These are phyloP conservation scores for Ochotona princeps DNA, from an alignment of 2,113 vertebrate species.

Conservation along the genomic window DNA sequence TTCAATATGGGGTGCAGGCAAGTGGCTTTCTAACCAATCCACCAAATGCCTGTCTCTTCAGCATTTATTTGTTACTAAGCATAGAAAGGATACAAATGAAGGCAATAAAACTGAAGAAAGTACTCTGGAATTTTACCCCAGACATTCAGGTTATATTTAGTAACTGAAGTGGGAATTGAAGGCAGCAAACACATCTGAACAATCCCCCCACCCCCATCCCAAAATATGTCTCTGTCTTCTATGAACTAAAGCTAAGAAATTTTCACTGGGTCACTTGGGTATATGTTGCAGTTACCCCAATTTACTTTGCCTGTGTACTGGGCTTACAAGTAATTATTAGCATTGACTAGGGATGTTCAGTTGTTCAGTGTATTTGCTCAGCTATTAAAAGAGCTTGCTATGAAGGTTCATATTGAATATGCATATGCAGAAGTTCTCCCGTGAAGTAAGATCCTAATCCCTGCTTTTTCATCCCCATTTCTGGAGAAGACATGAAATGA, in stretches of 20 bases:
- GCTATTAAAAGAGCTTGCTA: background rate
- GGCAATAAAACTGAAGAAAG: background rate
- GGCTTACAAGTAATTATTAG: background rate
- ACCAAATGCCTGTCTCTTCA: no score
- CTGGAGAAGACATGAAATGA: background rate
- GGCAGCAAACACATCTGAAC: background rate
- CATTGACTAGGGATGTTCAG: background rate
- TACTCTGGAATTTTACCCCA: background rate
- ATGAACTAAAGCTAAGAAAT: background rate
- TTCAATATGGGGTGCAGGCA: no score
- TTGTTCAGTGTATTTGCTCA: background rate
- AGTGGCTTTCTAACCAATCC: no score
- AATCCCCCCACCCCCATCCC: accelerated
- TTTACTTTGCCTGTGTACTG: background rate
- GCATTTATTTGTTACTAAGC: background rate
- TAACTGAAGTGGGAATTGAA: background rate
- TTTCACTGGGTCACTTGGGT: background rate
- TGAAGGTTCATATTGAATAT: background rate
- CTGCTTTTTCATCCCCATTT: background rate
- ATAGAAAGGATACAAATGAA: background rate
- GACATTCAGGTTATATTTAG: background rate
- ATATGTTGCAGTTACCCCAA: background rate
- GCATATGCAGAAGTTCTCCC: background rate
- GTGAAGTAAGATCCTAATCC: background rate
- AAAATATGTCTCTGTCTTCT: background rate